Evolutionary conservation across 2,888 invertebrate genomes (phyloP).

Genomic region (Oeneis ivallda): DNA sequence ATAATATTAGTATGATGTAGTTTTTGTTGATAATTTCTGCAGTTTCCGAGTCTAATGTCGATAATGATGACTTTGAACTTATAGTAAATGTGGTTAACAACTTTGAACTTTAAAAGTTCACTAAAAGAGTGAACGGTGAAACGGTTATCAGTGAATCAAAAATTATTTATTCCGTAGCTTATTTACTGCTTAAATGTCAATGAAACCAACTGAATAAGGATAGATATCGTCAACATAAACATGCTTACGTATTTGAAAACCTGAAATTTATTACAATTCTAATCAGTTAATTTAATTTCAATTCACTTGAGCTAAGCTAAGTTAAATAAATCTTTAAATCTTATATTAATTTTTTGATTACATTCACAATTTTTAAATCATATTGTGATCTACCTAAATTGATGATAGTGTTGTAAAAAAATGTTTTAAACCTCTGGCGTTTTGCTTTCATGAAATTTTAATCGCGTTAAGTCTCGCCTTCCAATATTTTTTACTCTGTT

Average conservation of each 20-base stretch:
- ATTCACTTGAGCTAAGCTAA: too few species aligned
- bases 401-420: neutral
- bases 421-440: slow-evolving; percentile 15
- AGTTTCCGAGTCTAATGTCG: neutral
- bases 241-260: neutral
- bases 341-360: too few species aligned
- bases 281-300: too few species aligned
- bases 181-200: slow-evolving; percentile 44
- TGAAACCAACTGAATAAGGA: slow-evolving; percentile 7
- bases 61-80: slow-evolving; percentile 19
- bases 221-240: slow-evolving; percentile 22
- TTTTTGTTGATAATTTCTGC: too few species aligned
- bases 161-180: slow-evolving; percentile 31
- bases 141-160: slow-evolving; percentile 31
- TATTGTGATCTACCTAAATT: too few species aligned
- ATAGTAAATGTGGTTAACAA: neutral
- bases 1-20: too few species aligned
- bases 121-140: too few species aligned
- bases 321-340: too few species aligned
- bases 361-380: too few species aligned
- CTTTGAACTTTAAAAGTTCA: slow-evolving; percentile 35
- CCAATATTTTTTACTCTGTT: neutral
- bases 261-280: neutral
- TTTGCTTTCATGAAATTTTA: slow-evolving; percentile 3
- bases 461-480: slow-evolving; percentile 15